Percentiles rank a stretch among this genome's conserved stretches.
phyloP scores from a whole-genome alignment of 2,113 vertebrate genomes.

The Tympanuchus pallidicinctus region DNA sequence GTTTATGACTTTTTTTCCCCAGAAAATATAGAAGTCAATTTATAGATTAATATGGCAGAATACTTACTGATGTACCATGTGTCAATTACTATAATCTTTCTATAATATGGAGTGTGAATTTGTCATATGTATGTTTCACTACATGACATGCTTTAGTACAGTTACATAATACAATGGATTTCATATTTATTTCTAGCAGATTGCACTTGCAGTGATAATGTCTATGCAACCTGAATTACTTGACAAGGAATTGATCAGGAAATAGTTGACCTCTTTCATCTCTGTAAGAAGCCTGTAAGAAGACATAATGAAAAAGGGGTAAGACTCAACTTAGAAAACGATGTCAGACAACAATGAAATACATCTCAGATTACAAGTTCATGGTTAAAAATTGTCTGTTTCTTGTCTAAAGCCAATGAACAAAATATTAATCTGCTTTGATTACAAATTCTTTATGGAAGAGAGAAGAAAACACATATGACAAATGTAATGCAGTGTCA shows the following conservation, averaged over 20 bases:
- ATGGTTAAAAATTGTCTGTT: background rate
- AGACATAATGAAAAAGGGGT: background rate
- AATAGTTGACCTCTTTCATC: slow-evolving; percentile 24
- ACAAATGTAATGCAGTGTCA: background rate
- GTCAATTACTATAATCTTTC: background rate
- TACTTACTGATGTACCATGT: background rate
- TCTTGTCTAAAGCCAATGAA: background rate
- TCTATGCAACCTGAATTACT: background rate
- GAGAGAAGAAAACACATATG: background rate
- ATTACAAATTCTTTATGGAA: background rate
- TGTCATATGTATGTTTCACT: background rate
- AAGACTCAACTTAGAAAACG: background rate
- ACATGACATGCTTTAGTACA: background rate
- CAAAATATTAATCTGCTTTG: background rate
- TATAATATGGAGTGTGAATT: background rate
- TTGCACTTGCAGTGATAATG: background rate
- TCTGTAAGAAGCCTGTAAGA: slow-evolving; percentile 8
- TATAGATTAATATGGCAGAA: background rate
- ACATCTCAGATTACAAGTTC: background rate
- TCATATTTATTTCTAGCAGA: background rate
- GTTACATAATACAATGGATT: background rate
- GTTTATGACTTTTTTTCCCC: background rate
- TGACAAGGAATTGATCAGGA: background rate
- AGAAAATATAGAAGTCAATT: background rate
- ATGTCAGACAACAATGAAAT: background rate